Conservation (phyloP, 1,140 invertebrate genomes). For the Trialeurodes vaporariorum region DNA sequence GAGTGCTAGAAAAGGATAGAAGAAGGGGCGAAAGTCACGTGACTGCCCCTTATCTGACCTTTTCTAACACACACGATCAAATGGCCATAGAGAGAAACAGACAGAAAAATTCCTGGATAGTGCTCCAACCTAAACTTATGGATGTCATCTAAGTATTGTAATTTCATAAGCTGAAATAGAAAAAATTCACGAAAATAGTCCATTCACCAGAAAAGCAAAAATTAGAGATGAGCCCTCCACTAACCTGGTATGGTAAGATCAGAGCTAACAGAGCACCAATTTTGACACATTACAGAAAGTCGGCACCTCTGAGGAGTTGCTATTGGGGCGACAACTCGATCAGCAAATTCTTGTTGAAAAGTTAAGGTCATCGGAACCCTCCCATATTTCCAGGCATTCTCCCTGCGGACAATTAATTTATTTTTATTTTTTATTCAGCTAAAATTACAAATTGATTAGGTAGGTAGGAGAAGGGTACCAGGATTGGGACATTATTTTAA, state of each 20-base stretch:
- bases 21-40: no score
- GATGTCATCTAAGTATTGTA: no score
- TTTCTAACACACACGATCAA: no score
- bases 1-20: no score
- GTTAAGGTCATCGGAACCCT: constrained; percentile 82
- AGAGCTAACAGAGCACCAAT: constrained; percentile 70
- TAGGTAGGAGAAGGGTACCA: background rate
- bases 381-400: constrained; percentile 72
- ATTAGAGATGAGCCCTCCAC: no score
- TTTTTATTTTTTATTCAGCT: background rate
- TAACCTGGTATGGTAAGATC: constrained; percentile 79
- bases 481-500: background rate
- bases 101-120: no score
- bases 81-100: no score
- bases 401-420: constrained; percentile 24
- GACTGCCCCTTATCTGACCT: no score
- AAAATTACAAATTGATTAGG: background rate
- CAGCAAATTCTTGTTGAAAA: constrained; percentile 92
- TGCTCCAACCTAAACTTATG: no score
- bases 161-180: no score
- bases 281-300: constrained; percentile 88
- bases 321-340: constrained; percentile 69
- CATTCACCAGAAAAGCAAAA: no score
- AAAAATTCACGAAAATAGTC: no score
- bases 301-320: constrained; percentile 58